Percentiles rank a stretch among this genome's conserved stretches.
Evolutionary conservation across 2,888 invertebrate genomes (phyloP).

Genomic region (Cryptus viduatorius): DNA sequence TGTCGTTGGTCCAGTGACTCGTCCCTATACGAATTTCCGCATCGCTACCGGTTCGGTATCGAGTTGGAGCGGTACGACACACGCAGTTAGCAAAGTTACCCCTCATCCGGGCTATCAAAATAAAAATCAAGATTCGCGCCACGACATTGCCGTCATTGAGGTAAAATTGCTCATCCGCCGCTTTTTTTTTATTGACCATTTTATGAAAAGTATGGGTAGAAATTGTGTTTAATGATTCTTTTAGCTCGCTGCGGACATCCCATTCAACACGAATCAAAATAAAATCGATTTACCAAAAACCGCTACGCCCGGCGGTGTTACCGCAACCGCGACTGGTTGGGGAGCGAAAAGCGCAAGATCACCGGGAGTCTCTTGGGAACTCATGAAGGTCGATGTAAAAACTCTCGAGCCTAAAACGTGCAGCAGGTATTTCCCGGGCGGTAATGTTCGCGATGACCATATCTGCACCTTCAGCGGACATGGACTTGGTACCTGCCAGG

Average conservation of each 20-base stretch:
- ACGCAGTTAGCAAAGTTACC: slow-evolving; percentile 3
- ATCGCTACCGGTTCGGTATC: slow-evolving; percentile 52
- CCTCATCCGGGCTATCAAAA: slow-evolving; percentile 18
- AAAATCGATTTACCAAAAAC: slow-evolving; percentile 42
- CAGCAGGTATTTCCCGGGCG: not conserved
- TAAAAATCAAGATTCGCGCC: not conserved
- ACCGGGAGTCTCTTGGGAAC: not conserved
- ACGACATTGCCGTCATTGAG: slow-evolving; percentile 61
- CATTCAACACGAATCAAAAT: slow-evolving; percentile 27
- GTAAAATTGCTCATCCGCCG: slow-evolving; percentile 30
- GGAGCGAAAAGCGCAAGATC: not conserved
- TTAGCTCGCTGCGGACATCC: slow-evolving; percentile 35
- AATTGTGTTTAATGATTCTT: not conserved
- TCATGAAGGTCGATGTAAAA: slow-evolving; percentile 43
- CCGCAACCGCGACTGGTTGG: slow-evolving; percentile 56
- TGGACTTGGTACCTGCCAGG: slow-evolving; percentile 53
- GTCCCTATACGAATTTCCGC: not conserved
- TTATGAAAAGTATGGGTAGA: not conserved
- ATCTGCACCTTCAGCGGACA: slow-evolving; percentile 40
- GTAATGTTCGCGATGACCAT: slow-evolving; percentile 12
- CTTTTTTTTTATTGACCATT: not conserved
- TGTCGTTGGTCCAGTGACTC: not conserved
- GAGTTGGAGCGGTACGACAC: slow-evolving; percentile 18
- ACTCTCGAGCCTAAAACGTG: slow-evolving; percentile 19
- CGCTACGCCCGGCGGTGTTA: not conserved